Evolutionary conservation across 2,113 vertebrate genomes (phyloP).

Genomic region (Corapipo altera): DNA sequence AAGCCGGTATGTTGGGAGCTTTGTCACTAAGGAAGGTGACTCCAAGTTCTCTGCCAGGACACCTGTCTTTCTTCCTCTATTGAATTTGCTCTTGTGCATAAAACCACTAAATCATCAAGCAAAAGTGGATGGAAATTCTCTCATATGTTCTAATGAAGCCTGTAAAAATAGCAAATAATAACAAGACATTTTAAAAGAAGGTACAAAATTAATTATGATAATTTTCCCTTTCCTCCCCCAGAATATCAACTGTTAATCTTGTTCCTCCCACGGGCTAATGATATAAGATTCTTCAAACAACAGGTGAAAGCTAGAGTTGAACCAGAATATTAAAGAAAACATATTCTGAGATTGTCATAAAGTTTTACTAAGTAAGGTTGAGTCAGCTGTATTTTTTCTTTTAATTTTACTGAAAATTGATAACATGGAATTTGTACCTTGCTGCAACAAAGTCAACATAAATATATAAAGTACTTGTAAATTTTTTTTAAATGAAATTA

Average conservation of each 20-base stretch:
- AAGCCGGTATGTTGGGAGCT: not conserved
- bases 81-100: not conserved
- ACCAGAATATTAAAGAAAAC: not conserved
- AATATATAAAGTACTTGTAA: not conserved
- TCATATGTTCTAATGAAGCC: not conserved
- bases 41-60: not conserved
- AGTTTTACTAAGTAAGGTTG: not conserved
- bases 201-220: not conserved
- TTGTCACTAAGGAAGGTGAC: not conserved
- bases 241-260: constrained; percentile 6
- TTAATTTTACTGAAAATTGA: not conserved
- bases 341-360: not conserved
- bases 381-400: not conserved
- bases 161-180: constrained; percentile 16
- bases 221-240: not conserved
- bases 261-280: not conserved
- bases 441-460: not conserved
- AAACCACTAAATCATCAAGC: not conserved
- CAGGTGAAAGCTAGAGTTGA: not conserved
- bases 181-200: not conserved
- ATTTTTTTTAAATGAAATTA: not conserved
- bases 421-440: not conserved
- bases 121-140: not conserved
- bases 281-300: not conserved
- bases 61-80: not conserved